A percentile compares a stretch with the other conserved stretches of the same genome.
phyloP scores from a whole-genome alignment of 2,888 invertebrate genomes.

The Lucinisca nassula region DNA sequence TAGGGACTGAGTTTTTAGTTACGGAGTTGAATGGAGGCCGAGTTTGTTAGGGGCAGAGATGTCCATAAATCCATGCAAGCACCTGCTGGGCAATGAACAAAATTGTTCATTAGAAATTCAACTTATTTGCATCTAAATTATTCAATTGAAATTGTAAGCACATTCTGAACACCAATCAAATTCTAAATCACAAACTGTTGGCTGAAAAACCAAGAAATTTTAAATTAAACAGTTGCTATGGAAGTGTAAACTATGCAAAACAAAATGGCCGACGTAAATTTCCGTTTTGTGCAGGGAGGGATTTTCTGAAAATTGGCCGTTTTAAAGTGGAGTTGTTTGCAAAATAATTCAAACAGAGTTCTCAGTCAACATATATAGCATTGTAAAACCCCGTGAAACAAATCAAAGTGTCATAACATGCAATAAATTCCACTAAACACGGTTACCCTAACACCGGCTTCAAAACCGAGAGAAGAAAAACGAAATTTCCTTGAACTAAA shows the following conservation, averaged over 20 bases:
- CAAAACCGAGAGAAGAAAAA: not conserved
- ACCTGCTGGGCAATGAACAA: not conserved
- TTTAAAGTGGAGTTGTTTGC: not conserved
- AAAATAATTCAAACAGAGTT: too few species aligned
- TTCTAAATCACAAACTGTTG: not conserved
- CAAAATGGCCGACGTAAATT: not conserved
- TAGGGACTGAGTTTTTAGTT: too few species aligned
- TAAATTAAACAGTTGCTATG: not conserved
- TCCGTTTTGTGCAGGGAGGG: not conserved
- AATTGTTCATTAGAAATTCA: not conserved
- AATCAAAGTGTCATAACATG: too few species aligned
- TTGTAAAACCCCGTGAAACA: not conserved
- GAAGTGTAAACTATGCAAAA: slow-evolving; percentile 5
- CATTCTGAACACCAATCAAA: too few species aligned
- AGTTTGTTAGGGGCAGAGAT: not conserved
- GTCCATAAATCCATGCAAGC: not conserved
- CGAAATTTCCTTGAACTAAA: too few species aligned
- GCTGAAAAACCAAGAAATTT: not conserved
- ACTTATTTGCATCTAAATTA: not conserved
- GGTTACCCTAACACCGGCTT: slow-evolving; percentile 3
- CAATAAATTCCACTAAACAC: too few species aligned
- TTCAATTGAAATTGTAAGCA: too few species aligned
- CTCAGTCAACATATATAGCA: not conserved
- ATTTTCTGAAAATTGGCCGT: not conserved
- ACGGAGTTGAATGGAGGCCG: not conserved